These are phyloP conservation scores for Austrofundulus limnaeus DNA, from an alignment of 2,113 vertebrate genomes.

Conservation along the genomic window DNA sequence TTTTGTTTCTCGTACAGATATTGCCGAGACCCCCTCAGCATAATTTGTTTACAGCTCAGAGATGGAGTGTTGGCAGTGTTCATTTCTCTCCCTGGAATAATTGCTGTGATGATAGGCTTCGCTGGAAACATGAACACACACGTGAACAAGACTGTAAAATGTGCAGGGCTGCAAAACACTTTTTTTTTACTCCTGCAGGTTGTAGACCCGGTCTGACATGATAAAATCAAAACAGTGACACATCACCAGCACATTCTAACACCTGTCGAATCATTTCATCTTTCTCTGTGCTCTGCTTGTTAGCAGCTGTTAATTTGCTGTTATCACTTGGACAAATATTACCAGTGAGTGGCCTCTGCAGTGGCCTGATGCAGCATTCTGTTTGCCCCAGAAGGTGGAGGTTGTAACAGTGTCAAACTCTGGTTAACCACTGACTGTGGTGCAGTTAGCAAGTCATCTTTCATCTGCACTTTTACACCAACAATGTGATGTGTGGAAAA, in stretches of 20 bases:
- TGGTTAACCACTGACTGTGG: too few species aligned
- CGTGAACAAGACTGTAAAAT: conserved; percentile 63
- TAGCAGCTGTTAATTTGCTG: neutral
- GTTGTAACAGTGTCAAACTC: too few species aligned
- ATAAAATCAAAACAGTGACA: neutral
- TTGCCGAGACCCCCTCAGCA: conserved; percentile 52
- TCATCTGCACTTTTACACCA: too few species aligned
- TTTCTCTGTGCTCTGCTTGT: neutral
- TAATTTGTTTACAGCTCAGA: conserved; percentile 68
- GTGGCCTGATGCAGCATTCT: too few species aligned
- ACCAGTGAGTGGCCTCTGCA: too few species aligned
- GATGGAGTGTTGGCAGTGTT: conserved; percentile 58
- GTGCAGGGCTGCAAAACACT: conserved; percentile 30
- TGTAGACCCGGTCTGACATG: conserved; percentile 22
- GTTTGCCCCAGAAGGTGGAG: too few species aligned
- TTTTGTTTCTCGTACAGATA: conserved; percentile 52
- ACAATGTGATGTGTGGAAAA: too few species aligned
- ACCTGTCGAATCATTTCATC: conserved; percentile 4
- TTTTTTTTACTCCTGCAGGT: neutral
- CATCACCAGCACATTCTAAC: too few species aligned
- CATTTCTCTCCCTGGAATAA: conserved; percentile 61
- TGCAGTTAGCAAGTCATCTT: too few species aligned
- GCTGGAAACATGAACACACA: conserved; percentile 48
- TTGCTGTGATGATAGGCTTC: conserved; percentile 70
- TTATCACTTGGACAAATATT: too few species aligned